Evolutionary conservation across 2,888 invertebrate species (phyloP), one percentile per base, ranked within the genome.

Genomic region (Acanthosepion pharaonis): DNA sequence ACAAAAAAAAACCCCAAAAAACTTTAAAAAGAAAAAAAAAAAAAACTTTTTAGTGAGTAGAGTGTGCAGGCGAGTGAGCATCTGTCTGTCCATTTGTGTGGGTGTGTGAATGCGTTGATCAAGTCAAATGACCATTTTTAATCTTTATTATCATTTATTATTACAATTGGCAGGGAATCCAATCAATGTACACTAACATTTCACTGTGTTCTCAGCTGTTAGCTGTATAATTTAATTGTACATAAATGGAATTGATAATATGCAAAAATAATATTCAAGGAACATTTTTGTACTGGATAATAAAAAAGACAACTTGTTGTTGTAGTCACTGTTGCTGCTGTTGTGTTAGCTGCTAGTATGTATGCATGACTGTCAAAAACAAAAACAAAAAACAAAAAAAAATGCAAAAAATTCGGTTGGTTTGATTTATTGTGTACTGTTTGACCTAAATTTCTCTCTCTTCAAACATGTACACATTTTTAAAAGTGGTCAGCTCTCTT

Each of bases 51-150:
- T 78, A n/a, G n/a, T 78, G n/a, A 78, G 78, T 78, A 78, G 78
- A n/a, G 92, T 92, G 92, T 48, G 49, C 51, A 28, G 48, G 92
- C 15, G 92, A 49, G 48, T 92, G 92, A 49, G 51, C 51, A 92
- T 92, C 49, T 92, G 92, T 48, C 49, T 92, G 92, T 92, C 49
- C 51, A 92, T 92, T 49, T 92, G 92, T 92, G 92, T 92, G 92
- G 9, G 92, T 92, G 92, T 92, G 92, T 92, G 92, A 49, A 92
- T 48, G 51, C 28, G 25, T 92, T 78, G 78, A 78, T 78, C 78
- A 78, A 78, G 78, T 78, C 78, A 78, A 33, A n/a, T n/a, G 78
- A 78, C 78, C 78, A 78, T 78, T 78, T 78, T 78, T 78, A 78
- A 42, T 64, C 78, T 78, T 59, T 23, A 23, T 59, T 78, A 78